Evolutionary conservation across 1,140 invertebrate genomes (phyloP).

Genomic region (Zaprionus ornatus): DNA sequence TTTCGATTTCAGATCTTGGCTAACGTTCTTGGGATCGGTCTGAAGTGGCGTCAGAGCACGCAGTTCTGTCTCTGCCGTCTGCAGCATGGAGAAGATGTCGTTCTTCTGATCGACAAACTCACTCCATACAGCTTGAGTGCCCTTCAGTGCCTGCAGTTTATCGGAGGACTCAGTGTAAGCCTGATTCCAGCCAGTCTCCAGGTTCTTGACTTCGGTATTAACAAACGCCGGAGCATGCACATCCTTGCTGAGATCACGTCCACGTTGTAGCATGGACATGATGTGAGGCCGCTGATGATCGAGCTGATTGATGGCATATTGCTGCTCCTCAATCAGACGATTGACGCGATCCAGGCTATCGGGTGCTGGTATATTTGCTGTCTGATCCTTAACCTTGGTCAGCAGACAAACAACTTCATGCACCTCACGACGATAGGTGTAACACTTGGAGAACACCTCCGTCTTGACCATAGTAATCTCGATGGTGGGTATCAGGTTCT

Average conservation of each 20-base stretch:
- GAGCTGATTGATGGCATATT: conserved; percentile 91
- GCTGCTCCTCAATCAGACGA: conserved; percentile 90
- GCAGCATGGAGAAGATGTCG: conserved; percentile 91
- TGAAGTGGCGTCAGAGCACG: conserved; percentile 80
- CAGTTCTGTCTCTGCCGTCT: conserved; percentile 92
- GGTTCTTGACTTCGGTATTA: conserved; percentile 90
- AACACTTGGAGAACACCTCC: conserved; percentile 95
- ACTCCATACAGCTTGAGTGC: conserved; percentile 93
- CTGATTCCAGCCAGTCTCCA: conserved; percentile 95
- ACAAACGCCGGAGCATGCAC: conserved; percentile 94
- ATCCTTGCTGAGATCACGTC: conserved; percentile 94
- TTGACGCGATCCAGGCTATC: conserved; percentile 91
- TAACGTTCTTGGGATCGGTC: conserved; percentile 85
- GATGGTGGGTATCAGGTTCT: conserved; percentile 95
- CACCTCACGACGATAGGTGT: conserved; percentile 94
- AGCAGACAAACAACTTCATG: conserved; percentile 92
- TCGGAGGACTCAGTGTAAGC: conserved; percentile 93
- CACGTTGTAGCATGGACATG: conserved; percentile 94
- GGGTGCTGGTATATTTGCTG: conserved; percentile 86
- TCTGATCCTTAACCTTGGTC: conserved; percentile 90
- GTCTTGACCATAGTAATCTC: conserved; percentile 96
- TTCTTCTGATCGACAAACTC: conserved; percentile 94
- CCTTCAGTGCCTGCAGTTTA: conserved; percentile 92
- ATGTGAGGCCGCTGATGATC: conserved; percentile 94
- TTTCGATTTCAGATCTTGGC: conserved; percentile 89